Evolutionary conservation across 2,113 vertebrate species (phyloP).

Genomic region (Oncorhynchus gorbuscha): DNA sequence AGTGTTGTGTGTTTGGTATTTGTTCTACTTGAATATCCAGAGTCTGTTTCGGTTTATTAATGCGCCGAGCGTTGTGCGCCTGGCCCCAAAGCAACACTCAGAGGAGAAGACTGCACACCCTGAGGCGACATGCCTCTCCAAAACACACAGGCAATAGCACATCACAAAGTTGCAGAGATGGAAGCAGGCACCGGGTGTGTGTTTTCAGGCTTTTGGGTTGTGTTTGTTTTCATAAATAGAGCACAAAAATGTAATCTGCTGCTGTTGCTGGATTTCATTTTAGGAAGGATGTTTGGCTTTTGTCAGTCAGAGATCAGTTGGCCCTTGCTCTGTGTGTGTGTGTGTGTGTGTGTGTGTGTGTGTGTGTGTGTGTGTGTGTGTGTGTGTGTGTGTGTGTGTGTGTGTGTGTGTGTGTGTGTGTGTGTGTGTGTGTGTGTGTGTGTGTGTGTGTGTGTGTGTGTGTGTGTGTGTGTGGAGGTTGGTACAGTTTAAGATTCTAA

Average conservation of each 20-base stretch:
- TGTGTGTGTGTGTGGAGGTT: too few relatives aligned
- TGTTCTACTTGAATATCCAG: conserved; percentile 2
- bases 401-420: too few relatives aligned
- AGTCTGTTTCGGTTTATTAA: conserved; percentile 5
- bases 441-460: too few relatives aligned
- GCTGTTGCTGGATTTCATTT: neutral
- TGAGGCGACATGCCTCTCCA: neutral
- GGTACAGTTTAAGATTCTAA: too few relatives aligned
- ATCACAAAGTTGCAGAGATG: neutral
- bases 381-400: too few relatives aligned
- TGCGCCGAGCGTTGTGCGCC: neutral
- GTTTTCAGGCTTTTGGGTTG: neutral
- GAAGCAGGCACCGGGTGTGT: neutral
- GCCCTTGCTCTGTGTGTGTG: too few relatives aligned
- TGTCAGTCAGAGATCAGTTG: neutral
- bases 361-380: too few relatives aligned
- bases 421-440: too few relatives aligned
- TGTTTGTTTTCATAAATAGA: conserved; percentile 5
- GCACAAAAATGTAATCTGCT: neutral
- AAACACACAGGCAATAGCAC: neutral
- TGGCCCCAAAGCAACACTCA: neutral
- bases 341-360: too few relatives aligned
- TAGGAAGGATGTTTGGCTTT: neutral
- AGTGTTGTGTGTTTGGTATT: neutral
- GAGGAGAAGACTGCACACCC: conserved; percentile 4